These are phyloP conservation scores for Podargus strigoides DNA, from an alignment of 2,797 vertebrate genomes.

Conservation along the genomic window DNA sequence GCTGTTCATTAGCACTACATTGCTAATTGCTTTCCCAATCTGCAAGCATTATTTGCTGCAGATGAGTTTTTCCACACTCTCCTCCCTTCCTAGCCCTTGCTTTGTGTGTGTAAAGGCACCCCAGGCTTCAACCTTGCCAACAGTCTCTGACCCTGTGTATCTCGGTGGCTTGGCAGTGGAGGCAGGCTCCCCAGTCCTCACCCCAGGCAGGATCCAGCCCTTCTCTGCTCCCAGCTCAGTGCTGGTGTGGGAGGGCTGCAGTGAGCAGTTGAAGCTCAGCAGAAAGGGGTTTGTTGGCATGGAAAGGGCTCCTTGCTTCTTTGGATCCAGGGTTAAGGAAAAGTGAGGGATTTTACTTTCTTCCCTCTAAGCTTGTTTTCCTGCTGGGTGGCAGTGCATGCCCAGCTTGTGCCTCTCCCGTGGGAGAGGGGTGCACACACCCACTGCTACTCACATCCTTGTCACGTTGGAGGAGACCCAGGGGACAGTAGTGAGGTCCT, in stretches of 20 bases:
- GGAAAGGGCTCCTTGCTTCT: background rate
- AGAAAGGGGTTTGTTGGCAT: background rate
- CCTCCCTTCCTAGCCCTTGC: background rate
- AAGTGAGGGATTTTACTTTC: background rate
- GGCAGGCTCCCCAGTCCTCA: too few relatives aligned
- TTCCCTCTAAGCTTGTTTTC: background rate
- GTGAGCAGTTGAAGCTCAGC: background rate
- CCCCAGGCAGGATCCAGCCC: fast-evolving
- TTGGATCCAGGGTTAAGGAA: background rate
- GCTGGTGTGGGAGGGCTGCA: background rate
- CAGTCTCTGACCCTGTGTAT: fast-evolving
- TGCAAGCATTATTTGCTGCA: background rate
- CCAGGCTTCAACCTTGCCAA: fast-evolving
- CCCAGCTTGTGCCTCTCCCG: fast-evolving
- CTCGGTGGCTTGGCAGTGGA: fast-evolving
- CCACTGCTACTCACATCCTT: conserved; percentile 56
- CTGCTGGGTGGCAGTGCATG: fast-evolving
- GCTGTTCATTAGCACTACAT: background rate
- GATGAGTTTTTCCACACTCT: background rate
- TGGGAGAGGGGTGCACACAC: background rate
- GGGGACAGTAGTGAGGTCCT: conserved; percentile 47
- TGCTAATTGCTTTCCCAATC: background rate
- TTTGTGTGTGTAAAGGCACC: background rate
- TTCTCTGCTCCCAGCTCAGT: background rate
- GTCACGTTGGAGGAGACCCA: conserved; percentile 56